Evolutionary conservation across 2,797 vertebrate genomes (phyloP).

Genomic region (Centropyge bicolor): DNA sequence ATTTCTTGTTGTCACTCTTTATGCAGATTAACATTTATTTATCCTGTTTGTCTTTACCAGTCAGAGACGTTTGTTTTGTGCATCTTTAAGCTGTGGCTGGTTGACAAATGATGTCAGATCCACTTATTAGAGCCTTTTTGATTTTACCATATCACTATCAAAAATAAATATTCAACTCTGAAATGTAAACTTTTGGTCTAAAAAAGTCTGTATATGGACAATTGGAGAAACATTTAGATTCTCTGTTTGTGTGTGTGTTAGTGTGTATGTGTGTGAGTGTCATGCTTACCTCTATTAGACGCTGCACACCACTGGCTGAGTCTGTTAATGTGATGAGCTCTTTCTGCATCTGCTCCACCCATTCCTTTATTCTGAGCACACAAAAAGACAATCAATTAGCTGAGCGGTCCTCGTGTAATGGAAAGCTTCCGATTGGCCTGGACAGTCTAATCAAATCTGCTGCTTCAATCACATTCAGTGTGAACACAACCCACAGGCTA

Average conservation of each 20-base stretch:
- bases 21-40: no score
- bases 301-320: conserved; percentile 88
- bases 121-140: no score
- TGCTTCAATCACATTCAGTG: conserved; percentile 8
- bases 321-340: conserved; percentile 91
- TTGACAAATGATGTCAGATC: no score
- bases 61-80: no score
- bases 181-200: no score
- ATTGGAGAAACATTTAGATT: background rate
- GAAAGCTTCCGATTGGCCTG: background rate
- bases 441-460: conserved; percentile 43
- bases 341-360: conserved; percentile 97
- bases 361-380: conserved; percentile 91
- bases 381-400: conserved; percentile 38
- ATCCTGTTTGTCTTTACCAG: no score
- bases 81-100: no score
- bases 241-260: background rate
- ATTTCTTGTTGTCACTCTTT: no score
- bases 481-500: background rate
- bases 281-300: conserved; percentile 87
- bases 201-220: background rate
- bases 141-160: no score
- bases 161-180: no score
- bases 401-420: background rate
- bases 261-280: background rate